phyloP scores from a whole-genome alignment of 2,797 vertebrate genomes.

The Psittacula echo region DNA sequence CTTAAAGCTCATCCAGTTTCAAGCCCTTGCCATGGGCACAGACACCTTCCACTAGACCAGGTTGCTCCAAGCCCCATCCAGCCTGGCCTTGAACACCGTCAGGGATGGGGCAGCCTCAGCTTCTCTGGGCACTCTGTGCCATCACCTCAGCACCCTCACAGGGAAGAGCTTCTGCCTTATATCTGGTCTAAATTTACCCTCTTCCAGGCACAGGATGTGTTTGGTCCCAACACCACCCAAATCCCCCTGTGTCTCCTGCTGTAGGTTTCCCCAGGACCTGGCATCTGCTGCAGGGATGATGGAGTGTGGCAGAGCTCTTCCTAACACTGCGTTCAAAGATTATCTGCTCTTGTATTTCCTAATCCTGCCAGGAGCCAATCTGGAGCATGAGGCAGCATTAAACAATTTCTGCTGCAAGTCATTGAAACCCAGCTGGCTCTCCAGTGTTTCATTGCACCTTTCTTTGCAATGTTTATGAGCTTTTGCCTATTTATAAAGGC shows the following conservation, averaged over 20 bases:
- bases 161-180: not conserved
- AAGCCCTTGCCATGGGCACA: not conserved
- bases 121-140: not conserved
- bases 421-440: not conserved
- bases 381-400: rapidly evolving
- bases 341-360: not conserved
- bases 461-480: not conserved
- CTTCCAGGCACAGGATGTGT: not conserved
- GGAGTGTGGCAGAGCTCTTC: not conserved
- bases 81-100: not conserved
- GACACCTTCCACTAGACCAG: not conserved
- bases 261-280: not conserved
- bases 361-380: not conserved
- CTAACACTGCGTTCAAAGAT: no score
- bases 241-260: rapidly evolving
- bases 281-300: rapidly evolving
- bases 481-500: not conserved
- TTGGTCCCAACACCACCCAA: not conserved
- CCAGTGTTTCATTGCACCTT: not conserved
- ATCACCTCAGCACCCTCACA: not conserved
- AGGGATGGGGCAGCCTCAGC: not conserved
- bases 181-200: not conserved
- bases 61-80: not conserved
- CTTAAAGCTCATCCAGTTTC: not conserved
- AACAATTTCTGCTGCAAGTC: not conserved